Evolutionary conservation across 1,140 invertebrate genomes (phyloP).

Genomic region (Hycleus phaleratus): DNA sequence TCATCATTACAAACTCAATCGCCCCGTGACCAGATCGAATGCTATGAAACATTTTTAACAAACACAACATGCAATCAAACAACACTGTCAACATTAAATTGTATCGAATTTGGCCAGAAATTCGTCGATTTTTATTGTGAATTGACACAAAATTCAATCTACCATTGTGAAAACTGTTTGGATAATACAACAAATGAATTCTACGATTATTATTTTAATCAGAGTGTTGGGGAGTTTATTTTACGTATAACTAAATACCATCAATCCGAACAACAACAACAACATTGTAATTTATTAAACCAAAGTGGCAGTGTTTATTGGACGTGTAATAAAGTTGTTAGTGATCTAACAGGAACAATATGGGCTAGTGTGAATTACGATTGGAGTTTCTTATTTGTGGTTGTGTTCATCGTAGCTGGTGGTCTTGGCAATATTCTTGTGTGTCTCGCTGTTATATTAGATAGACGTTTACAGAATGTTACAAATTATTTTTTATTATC

Average conservation of each 20-base stretch:
- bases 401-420: constrained; percentile 77
- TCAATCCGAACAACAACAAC: not conserved
- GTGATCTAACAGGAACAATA: constrained; percentile 10
- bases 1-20: not conserved
- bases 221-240: constrained; percentile 19
- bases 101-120: constrained; percentile 1
- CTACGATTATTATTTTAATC: not conserved
- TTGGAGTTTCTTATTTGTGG: constrained; percentile 70
- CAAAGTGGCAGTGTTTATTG: constrained; percentile 20
- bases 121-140: constrained; percentile 23
- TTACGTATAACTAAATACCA: constrained; percentile 5
- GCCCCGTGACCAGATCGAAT: constrained; percentile 1
- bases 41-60: constrained; percentile 11
- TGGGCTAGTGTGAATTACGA: constrained; percentile 46
- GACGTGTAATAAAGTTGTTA: constrained; percentile 21
- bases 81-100: constrained; percentile 10
- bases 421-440: constrained; percentile 88
- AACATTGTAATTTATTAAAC: constrained; percentile 22
- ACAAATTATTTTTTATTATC: constrained; percentile 94
- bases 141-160: not conserved
- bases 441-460: constrained; percentile 78
- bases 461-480: constrained; percentile 80
- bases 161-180: not conserved
- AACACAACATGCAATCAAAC: constrained; percentile 13
- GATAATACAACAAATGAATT: not conserved